These are phyloP conservation scores for Pseudomyrmex concolor DNA, from an alignment of 1,140 invertebrate species.

Conservation along the genomic window DNA sequence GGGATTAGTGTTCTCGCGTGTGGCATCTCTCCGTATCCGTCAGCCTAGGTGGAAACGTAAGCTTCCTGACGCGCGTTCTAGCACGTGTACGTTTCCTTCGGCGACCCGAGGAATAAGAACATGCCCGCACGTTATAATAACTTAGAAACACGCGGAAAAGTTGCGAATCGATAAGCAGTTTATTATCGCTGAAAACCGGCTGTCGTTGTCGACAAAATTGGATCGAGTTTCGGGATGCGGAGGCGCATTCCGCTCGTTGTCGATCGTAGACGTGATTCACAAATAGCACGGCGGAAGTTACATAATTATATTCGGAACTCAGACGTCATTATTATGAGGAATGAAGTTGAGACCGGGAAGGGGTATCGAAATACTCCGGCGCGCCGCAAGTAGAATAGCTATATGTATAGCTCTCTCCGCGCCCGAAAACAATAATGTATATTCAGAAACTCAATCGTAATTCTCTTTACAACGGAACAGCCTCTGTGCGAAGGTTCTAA, in stretches of 20 bases:
- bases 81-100: constrained; percentile 44
- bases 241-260: constrained; percentile 13
- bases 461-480: background rate
- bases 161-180: constrained; percentile 19
- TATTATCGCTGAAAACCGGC: background rate
- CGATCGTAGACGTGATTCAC: constrained; percentile 5
- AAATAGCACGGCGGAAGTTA: constrained; percentile 40
- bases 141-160: constrained; percentile 31
- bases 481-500: background rate
- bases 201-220: constrained; percentile 38
- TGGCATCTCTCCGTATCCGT: constrained; percentile 29
- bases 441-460: background rate
- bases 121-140: background rate
- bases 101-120: constrained; percentile 19
- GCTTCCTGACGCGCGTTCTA: constrained; percentile 19
- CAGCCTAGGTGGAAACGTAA: constrained; percentile 27
- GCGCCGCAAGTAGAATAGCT: constrained; percentile 26
- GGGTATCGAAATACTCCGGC: constrained; percentile 35
- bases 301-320: constrained; percentile 57
- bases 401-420: background rate
- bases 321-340: constrained; percentile 51
- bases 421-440: background rate
- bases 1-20: constrained; percentile 54
- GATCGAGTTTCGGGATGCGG: constrained; percentile 25
- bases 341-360: constrained; percentile 37